Evolutionary conservation across 2,113 vertebrate genomes (phyloP), one percentile per base, ranked within the genome.

Genomic region (Myxocyprinus asiaticus): DNA sequence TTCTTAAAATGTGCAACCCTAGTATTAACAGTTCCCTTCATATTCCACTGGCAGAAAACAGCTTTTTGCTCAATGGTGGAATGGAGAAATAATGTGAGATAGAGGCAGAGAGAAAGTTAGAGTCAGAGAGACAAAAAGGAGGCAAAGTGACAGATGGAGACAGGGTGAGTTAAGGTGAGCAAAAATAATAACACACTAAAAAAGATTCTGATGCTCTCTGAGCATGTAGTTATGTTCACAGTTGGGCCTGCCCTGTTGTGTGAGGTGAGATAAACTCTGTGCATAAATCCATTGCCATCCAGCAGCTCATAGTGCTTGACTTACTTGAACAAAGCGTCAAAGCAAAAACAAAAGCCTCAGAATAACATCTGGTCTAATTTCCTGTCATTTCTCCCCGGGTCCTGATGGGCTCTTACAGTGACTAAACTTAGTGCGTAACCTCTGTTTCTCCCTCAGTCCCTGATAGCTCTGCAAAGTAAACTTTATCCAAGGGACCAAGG

Each of bases 211-310:
- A 53, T 5, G 4, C 56, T 56, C 33, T 56, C 8, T 3, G 33
- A 71, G 42, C 12, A 1, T 61, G 15, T 61, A 42, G n/a, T 73
- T 73, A 62, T 3, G 4, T 45, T 61, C 68, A 71, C 53, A 71
- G 53, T 70, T 72, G 53, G 42, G 14, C 55, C 71, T 74, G n/a
- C 44, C 11, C 71, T 62, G 58, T 43, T 48, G 45, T 73, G n/a
- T 63, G 71, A 63, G 15, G 44, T 75, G 17, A 50, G 63, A 75
- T 42, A 63, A 75, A 42, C 71, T 22, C 15, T 3, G 33, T 44
- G 68, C 69, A 61, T 59, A 22, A 73, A 73, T 73, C 43, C 70
- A 73, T 73, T 59, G 45, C 70, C 55, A 47, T 61, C 70, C 70
- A 73, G 70, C 70, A 59, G 70, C 55, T 59, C 9, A 47, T 14